These are phyloP conservation scores for Hippocampus zosterae DNA, from an alignment of 2,113 vertebrate species.

Conservation along the genomic window DNA sequence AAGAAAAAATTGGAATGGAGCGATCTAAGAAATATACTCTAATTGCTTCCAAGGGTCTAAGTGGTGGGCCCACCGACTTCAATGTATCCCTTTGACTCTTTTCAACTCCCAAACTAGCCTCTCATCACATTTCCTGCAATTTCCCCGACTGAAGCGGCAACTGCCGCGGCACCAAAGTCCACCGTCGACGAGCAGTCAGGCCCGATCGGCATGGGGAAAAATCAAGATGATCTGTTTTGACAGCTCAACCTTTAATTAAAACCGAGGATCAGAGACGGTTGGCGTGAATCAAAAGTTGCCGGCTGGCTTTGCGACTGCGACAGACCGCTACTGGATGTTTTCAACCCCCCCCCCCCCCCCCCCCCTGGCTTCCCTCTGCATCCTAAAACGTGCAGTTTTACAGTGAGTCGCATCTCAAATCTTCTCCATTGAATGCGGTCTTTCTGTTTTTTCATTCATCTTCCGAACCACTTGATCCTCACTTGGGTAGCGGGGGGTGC, in stretches of 20 bases:
- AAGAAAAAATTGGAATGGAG: constrained; percentile 45
- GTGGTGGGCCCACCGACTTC: constrained; percentile 25
- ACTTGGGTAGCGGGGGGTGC: too few species aligned
- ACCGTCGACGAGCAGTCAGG: not conserved
- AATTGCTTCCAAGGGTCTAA: constrained; percentile 69
- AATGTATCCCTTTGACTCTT: constrained; percentile 8
- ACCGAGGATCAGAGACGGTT: not conserved
- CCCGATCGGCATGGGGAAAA: not conserved
- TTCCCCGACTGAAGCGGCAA: not conserved
- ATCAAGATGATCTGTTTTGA: constrained; percentile 1
- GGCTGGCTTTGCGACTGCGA: not conserved
- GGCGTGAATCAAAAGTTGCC: not conserved
- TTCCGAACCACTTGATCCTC: too few species aligned
- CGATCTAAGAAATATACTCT: constrained; percentile 51
- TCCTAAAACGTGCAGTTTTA: not conserved
- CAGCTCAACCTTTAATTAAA: not conserved
- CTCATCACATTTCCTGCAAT: constrained; percentile 8
- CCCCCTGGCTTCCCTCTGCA: not conserved
- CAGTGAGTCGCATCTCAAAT: constrained; percentile 1
- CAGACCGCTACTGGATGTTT: not conserved
- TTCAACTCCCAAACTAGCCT: not conserved
- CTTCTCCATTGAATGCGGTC: not conserved
- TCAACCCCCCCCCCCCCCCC: not conserved
- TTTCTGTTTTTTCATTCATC: too few species aligned
- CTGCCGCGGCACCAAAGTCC: not conserved